Evolutionary conservation across 1,140 invertebrate species (phyloP).

Genomic region (Plutomurus gul): DNA sequence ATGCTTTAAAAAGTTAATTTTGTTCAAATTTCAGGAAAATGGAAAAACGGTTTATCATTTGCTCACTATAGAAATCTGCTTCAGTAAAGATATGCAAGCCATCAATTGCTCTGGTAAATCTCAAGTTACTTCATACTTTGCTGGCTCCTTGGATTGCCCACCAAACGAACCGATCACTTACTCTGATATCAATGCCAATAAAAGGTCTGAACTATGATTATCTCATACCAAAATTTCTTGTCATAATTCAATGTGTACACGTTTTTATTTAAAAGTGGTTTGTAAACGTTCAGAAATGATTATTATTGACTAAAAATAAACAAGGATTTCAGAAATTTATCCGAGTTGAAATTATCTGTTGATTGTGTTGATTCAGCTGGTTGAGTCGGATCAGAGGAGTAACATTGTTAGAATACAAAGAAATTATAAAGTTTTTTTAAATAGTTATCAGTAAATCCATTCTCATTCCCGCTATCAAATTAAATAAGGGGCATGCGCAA

Average conservation of each 20-base stretch:
- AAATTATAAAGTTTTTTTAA: too few species aligned
- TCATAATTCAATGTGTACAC: not conserved
- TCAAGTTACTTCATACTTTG: not conserved
- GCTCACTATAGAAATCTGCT: slow-evolving; percentile 49
- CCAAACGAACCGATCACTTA: slow-evolving; percentile 12
- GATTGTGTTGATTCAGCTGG: not conserved
- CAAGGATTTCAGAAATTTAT: not conserved
- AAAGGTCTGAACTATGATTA: slow-evolving; percentile 20
- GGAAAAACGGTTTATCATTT: slow-evolving; percentile 34
- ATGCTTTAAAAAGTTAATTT: too few species aligned
- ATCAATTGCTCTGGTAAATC: slow-evolving; percentile 36
- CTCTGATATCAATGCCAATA: slow-evolving; percentile 30
- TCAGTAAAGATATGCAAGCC: slow-evolving; percentile 37
- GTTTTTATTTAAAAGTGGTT: not conserved
- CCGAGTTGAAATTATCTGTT: not conserved
- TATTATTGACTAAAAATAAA: not conserved
- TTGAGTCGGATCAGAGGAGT: too few species aligned
- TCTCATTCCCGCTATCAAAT: too few species aligned
- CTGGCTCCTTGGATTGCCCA: not conserved
- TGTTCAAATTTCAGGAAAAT: not conserved
- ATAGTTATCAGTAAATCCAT: too few species aligned
- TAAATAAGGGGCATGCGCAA: too few species aligned
- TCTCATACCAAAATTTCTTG: too few species aligned
- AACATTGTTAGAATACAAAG: too few species aligned
- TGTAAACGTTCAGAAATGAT: not conserved